Percentiles rank a stretch among this genome's conserved stretches.
Evolutionary conservation across 1,140 invertebrate genomes (phyloP).

Genomic region (Pristionchus pacificus): DNA sequence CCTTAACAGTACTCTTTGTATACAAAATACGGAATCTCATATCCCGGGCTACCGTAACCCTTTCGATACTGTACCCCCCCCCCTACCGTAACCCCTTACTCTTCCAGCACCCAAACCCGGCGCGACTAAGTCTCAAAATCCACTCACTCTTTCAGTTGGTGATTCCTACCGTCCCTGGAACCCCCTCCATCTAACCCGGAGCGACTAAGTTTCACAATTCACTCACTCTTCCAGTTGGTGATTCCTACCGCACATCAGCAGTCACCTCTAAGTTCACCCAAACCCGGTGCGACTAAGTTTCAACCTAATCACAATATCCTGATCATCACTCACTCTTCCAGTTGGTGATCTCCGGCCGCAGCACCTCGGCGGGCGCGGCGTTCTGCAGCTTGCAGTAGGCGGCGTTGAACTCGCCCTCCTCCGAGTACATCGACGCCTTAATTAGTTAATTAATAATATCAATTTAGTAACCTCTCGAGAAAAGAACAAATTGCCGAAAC

Average conservation of each 20-base stretch:
- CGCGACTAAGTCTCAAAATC: background rate
- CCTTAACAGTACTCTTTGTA: too few relatives aligned
- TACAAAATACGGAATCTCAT: too few relatives aligned
- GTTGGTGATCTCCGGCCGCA: background rate
- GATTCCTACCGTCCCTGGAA: background rate
- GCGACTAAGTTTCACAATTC: background rate
- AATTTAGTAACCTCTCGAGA: too few relatives aligned
- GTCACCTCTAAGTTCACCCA: background rate
- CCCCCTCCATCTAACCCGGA: too few relatives aligned
- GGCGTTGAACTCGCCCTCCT: background rate
- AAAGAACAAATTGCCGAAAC: too few relatives aligned
- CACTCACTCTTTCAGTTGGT: background rate
- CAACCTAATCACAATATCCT: too few relatives aligned
- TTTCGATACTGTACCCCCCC: too few relatives aligned
- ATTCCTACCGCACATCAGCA: background rate
- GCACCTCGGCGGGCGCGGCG: background rate
- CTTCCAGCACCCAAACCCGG: too few relatives aligned
- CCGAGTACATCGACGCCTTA: background rate
- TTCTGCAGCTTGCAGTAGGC: background rate
- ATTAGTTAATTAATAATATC: too few relatives aligned
- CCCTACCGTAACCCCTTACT: too few relatives aligned
- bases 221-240: background rate
- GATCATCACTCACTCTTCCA: background rate
- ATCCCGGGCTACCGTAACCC: too few relatives aligned
- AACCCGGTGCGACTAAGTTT: too few relatives aligned